Evolutionary conservation across 37 sponge, comb jelly and placozoan species (phyloP), one percentile per base, ranked within the genome.

Genomic region (Halichondria panicea): DNA sequence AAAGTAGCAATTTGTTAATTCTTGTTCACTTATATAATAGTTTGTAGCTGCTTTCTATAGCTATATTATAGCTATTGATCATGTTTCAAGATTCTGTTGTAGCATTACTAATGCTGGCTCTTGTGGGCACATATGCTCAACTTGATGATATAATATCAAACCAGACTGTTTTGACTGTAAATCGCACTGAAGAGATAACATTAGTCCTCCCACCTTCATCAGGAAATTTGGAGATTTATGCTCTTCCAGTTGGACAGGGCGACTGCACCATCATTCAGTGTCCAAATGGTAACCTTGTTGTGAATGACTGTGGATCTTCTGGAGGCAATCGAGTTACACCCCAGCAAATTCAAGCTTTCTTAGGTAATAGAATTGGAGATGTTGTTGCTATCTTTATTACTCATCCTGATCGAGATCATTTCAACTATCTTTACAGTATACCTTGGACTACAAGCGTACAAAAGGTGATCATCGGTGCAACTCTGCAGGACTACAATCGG

Each of bases 211-310:
- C 67, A 55, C 2, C 7, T 9, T 55, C 56, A n/a, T n/a, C n/a
- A n/a, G n/a, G n/a, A 48, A 48, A 18, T 48, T 44, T 82, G 58
- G 52, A 68, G 3, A 45, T 82, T 1, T 74, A 66, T 34, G 74
- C 76, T 27, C 68, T 82, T 19, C 83, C 83, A 13, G 74, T 82
- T 0, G 83, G 83, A 0, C 74, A 82, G 50, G 83, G 83, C 33
- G 83, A 82, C 43, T 63, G 75, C 37, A 82, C 66, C 33, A 48
- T 82, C 3, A 82, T 82, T 30, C 41, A 66, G 50, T 82, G 83
- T 74, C 75, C 68, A 22, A 57, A 11, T 45, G 83, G 54, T 9
- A 45, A 82, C 19, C 9, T 62, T 45, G 37, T 75, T 2, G 37
- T 82, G 32, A 34, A 75, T n/a, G 83, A 82, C 61, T 37, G 52